Evolutionary conservation across 2,797 vertebrate genomes (phyloP), one percentile per base, ranked within the genome.

Genomic region (Microchirus variegatus): DNA sequence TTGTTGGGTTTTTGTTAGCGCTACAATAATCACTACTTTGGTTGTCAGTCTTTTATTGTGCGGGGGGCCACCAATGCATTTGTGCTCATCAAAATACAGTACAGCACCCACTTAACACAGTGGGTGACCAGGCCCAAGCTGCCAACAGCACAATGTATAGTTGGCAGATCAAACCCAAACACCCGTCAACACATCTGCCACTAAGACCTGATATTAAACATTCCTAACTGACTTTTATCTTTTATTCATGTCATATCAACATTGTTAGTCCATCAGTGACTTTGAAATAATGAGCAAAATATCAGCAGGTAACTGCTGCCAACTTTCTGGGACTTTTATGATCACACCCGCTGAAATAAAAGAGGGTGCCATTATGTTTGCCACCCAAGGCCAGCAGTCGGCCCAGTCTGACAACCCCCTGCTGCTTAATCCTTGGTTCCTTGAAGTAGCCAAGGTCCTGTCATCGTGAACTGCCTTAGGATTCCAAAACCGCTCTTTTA

Each of bases 271-370:
- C 15, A 70, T 36, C 66, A 12, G 26, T 15, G 60, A 73, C 67
- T 77, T 80, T 80, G 75, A 83, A 85, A 83, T 89, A 85, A 88
- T 13, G 70, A 90, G 80, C 60, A 77, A 84, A 79, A 84, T 80
- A 77, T 75, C 88, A 89, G 87, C 85, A 79, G 78, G 87, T 78
- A 61, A 75, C 82, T 62, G 13, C 59, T 52, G 60, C 70, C 73
- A 64, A 73, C 59, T 77, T 76, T 73, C 40, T 17, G n/a, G 31
- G 63, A 78, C 82, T 84, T 85, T 83, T 70, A 82, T 77, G 68
- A 80, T 59, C 2, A 46, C 10, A 17, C 18, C 60, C 63, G 82
- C 83, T 75, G 70, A 83, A 85, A 82, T 68, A 66, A 73, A 68
- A 75, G 67, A 63, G 5, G 22, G 43, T 22, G 19, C 46, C 51